These are phyloP conservation scores for Columba livia DNA, from an alignment of 2,113 vertebrate species.

Conservation along the genomic window DNA sequence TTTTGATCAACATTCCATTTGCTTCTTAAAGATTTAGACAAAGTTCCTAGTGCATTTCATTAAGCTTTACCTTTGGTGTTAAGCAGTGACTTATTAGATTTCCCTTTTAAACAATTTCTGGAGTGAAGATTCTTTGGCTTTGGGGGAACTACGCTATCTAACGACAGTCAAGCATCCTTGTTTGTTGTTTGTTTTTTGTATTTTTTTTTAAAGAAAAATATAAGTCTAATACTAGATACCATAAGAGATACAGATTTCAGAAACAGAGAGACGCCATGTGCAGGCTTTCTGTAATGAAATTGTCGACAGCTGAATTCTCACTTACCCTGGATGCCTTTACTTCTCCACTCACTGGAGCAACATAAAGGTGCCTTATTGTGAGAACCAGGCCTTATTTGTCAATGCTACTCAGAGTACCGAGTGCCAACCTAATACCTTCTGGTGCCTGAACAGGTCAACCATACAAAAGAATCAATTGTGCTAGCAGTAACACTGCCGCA, in stretches of 20 bases:
- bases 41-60: conserved; percentile 75
- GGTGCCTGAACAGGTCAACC: background rate
- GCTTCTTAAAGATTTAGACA: conserved; percentile 67
- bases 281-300: conserved; percentile 51
- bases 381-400: background rate
- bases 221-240: conserved; percentile 32
- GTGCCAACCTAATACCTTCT: conserved; percentile 4
- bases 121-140: conserved; percentile 77
- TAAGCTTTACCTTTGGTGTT: conserved; percentile 82
- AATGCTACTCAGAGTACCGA: conserved; percentile 10
- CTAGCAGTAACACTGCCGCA: background rate
- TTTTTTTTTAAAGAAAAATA: conserved; percentile 1
- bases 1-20: conserved; percentile 62
- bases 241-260: conserved; percentile 53
- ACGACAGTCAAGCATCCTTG: conserved; percentile 39
- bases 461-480: conserved; percentile 1
- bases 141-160: conserved; percentile 69
- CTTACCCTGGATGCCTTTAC: background rate
- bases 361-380: background rate
- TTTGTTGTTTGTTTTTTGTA: background rate
- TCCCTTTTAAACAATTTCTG: conserved; percentile 71
- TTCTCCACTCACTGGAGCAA: background rate
- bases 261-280: conserved; percentile 41
- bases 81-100: conserved; percentile 69
- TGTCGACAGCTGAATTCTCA: background rate